These are phyloP conservation scores for Sympetrum striolatum DNA, from an alignment of 2,888 invertebrate genomes.

Conservation along the genomic window DNA sequence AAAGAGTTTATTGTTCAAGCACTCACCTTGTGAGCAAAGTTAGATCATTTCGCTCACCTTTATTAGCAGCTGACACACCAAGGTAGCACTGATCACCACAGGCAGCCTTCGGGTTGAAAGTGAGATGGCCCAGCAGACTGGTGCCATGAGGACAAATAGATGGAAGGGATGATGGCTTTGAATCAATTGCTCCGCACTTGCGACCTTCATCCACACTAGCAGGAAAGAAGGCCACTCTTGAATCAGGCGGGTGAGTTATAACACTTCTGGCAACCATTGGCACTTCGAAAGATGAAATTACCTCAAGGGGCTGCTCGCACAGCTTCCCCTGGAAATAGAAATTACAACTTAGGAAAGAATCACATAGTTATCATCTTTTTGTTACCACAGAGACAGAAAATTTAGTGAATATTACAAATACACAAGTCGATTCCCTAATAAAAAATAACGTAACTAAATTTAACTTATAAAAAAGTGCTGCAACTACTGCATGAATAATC, in stretches of 20 bases:
- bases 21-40: no score
- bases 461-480: no score
- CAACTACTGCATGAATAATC: no score
- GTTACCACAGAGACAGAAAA: no score
- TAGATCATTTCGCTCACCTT: constrained; percentile 64
- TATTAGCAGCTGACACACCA: constrained; percentile 71
- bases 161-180: constrained; percentile 48
- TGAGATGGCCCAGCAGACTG: constrained; percentile 64
- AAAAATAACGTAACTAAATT: no score
- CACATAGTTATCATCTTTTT: no score
- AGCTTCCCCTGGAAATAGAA: constrained; percentile 71
- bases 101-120: constrained; percentile 74
- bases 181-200: constrained; percentile 57
- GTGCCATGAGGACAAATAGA: constrained; percentile 54
- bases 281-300: constrained; percentile 81
- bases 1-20: no score
- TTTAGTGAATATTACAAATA: no score
- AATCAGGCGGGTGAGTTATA: constrained; percentile 67
- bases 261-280: constrained; percentile 78
- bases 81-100: constrained; percentile 80
- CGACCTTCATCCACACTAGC: constrained; percentile 21
- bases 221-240: constrained; percentile 64
- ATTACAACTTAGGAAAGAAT: not conserved
- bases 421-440: no score
- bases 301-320: constrained; percentile 76